Evolutionary conservation across 1,140 invertebrate species (phyloP).

Genomic region (Heliconius congener): DNA sequence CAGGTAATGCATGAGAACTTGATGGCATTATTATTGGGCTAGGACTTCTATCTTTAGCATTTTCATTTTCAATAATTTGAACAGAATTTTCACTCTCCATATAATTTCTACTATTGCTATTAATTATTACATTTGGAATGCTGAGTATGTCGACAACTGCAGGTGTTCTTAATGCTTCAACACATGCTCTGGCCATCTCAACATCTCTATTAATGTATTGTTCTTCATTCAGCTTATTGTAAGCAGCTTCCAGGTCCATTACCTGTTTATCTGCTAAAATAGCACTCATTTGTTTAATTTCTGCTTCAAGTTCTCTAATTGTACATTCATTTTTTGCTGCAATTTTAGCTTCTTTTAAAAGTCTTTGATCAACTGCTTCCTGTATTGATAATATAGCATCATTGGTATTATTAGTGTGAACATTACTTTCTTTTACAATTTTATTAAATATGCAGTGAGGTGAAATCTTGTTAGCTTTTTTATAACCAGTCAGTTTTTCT

Average conservation of each 20-base stretch:
- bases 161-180: conserved; percentile 62
- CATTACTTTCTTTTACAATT: conserved; percentile 70
- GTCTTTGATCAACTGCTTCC: conserved; percentile 67
- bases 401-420: conserved; percentile 63
- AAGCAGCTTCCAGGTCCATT: conserved; percentile 55
- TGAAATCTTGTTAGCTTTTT: conserved; percentile 56
- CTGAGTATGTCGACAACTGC: conserved; percentile 58
- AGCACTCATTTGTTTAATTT: conserved; percentile 73
- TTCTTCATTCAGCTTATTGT: conserved; percentile 60
- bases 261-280: conserved; percentile 71
- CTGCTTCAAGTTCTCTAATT: conserved; percentile 70
- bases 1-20: conserved; percentile 50
- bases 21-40: conserved; percentile 53
- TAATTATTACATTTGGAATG: conserved; percentile 55
- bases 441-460: conserved; percentile 68
- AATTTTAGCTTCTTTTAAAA: conserved; percentile 68
- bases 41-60: conserved; percentile 45
- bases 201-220: conserved; percentile 58
- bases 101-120: conserved; percentile 49
- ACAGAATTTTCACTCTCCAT: conserved; percentile 48
- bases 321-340: conserved; percentile 71
- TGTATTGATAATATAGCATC: conserved; percentile 72
- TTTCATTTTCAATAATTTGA: conserved; percentile 48
- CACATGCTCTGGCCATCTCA: conserved; percentile 71
- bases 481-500: conserved; percentile 74